Evolutionary conservation across 2,113 vertebrate genomes (phyloP).

Genomic region (Phaethornis superciliosus): DNA sequence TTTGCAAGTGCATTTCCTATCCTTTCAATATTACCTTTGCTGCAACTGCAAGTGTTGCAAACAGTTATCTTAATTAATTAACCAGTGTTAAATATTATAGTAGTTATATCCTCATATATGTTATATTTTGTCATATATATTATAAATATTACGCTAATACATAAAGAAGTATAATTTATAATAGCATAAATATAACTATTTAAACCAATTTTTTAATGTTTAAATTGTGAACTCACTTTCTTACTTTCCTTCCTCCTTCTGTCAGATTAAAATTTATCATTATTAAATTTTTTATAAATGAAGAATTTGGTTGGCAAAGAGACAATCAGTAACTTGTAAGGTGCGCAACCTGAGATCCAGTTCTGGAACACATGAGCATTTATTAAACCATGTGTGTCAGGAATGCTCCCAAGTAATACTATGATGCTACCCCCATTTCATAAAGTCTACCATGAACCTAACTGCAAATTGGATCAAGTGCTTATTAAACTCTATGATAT

Average conservation of each 20-base stretch:
- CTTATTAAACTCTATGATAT: not conserved
- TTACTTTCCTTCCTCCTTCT: not conserved
- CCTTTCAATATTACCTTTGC: not conserved
- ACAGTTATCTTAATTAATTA: not conserved
- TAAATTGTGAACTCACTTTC: not conserved
- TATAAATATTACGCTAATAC: not conserved
- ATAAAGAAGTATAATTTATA: not conserved
- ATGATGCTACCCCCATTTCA: not conserved
- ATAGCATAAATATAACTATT: not conserved
- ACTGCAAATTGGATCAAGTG: not conserved
- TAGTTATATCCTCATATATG: rapidly evolving
- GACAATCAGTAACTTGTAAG: not conserved
- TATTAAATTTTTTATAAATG: not conserved
- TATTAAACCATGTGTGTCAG: not conserved
- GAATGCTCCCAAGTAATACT: not conserved
- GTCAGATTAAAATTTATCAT: not conserved
- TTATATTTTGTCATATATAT: not conserved
- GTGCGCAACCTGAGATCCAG: not conserved
- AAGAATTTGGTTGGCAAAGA: not conserved
- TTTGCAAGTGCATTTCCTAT: not conserved
- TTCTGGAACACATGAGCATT: not conserved
- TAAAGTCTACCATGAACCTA: not conserved
- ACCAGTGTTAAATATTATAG: not conserved
- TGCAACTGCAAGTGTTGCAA: not conserved
- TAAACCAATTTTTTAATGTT: not conserved